Evolutionary conservation across 2,113 vertebrate genomes (phyloP).

Genomic region (Uria aalge): DNA sequence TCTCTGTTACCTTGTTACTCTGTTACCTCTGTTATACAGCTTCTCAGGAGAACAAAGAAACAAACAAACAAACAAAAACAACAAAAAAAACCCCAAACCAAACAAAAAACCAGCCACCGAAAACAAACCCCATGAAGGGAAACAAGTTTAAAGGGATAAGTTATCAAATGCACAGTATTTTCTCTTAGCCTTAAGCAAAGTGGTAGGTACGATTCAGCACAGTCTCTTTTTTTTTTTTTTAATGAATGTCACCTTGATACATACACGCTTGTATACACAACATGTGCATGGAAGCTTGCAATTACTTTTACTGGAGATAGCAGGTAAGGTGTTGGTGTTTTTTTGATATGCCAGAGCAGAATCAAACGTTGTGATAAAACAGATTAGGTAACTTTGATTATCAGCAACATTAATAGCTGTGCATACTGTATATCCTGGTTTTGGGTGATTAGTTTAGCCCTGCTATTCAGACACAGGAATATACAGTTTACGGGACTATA

Average conservation of each 20-base stretch:
- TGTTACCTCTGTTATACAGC: neutral
- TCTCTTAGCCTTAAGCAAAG: neutral
- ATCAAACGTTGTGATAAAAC: neutral
- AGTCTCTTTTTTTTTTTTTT: neutral
- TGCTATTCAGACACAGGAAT: neutral
- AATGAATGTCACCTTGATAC: neutral
- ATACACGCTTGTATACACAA: fast-evolving
- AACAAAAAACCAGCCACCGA: neutral
- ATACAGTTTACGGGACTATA: neutral
- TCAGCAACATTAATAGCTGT: neutral
- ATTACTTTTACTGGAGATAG: neutral
- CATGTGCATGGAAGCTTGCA: neutral
- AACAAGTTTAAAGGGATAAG: neutral
- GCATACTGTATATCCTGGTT: neutral
- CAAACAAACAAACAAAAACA: too few species aligned
- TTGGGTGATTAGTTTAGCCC: neutral
- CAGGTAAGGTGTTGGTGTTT: neutral
- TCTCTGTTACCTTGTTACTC: neutral
- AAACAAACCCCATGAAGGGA: neutral
- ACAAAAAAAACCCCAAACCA: neutral
- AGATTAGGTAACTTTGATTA: neutral
- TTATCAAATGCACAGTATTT: neutral
- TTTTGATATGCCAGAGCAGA: neutral
- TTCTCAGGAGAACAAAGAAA: neutral
- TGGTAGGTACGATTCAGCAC: neutral